Conservation (phyloP, 2,113 vertebrate genomes). For the Elachura formosa region DNA sequence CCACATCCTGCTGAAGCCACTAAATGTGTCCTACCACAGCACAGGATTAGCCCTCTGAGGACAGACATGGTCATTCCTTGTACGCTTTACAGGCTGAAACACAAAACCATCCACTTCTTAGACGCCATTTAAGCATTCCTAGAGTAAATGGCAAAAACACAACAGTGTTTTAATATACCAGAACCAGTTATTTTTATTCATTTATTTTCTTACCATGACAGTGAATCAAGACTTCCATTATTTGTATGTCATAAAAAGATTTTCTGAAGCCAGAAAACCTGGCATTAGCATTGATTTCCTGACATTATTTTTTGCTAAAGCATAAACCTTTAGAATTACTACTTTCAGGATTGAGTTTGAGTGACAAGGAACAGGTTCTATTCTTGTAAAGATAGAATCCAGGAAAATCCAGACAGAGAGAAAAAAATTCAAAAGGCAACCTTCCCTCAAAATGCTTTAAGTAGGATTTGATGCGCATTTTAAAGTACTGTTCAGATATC, state of each 20-base stretch:
- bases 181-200: neutral
- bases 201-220: neutral
- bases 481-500: neutral
- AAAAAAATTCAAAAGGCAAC: neutral
- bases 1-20: neutral
- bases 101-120: neutral
- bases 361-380: neutral
- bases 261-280: neutral
- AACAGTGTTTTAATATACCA: neutral
- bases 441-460: neutral
- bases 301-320: neutral
- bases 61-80: neutral
- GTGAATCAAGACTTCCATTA: neutral
- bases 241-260: neutral
- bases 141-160: neutral
- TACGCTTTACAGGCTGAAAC: neutral
- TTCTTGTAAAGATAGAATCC: neutral
- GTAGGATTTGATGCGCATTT: neutral
- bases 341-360: neutral
- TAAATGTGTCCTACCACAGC: neutral
- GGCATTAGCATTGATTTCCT: neutral
- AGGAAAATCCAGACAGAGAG: neutral
- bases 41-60: neutral
- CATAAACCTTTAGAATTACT: neutral
- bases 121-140: neutral